Percentiles rank a stretch among this genome's conserved stretches.
Conservation (phyloP, 2,113 vertebrate genomes). For the Callipepla californica region DNA sequence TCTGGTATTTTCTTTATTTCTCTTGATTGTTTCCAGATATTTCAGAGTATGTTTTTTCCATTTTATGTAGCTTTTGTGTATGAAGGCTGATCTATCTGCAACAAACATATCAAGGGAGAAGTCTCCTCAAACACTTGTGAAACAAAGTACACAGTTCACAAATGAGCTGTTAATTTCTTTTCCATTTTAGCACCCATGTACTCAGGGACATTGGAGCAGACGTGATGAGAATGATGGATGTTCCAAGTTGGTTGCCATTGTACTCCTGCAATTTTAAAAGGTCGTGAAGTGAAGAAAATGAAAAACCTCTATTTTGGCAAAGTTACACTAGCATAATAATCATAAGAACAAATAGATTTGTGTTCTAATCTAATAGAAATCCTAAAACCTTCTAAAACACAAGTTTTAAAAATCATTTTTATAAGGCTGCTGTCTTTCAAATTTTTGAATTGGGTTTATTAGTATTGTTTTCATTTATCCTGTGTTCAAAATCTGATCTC, state of each 20-base stretch:
- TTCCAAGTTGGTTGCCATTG: constrained; percentile 4
- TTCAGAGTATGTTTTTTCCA: neutral
- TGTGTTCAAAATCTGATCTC: neutral
- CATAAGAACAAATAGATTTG: neutral
- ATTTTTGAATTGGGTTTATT: neutral
- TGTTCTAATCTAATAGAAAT: neutral
- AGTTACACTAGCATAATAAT: neutral
- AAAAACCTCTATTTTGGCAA: constrained; percentile 30
- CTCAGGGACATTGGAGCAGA: constrained; percentile 22
- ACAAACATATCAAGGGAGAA: neutral
- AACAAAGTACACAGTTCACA: constrained; percentile 28
- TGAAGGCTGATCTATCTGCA: constrained; percentile 34
- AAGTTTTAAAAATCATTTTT: neutral
- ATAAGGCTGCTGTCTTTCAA: neutral
- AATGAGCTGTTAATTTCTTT: constrained; percentile 67
- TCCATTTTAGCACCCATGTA: constrained; percentile 54
- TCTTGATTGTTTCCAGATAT: constrained; percentile 46
- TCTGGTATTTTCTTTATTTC: neutral
- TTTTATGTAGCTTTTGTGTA: neutral
- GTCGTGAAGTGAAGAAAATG: constrained; percentile 15
- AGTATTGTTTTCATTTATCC: neutral
- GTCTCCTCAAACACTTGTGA: neutral
- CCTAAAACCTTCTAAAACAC: neutral
- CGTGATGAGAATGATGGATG: constrained; percentile 61
- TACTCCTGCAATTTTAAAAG: constrained; percentile 37